Percentiles rank a stretch among this genome's conserved stretches.
These are phyloP conservation scores for Aphelenchoides bicaudatus DNA, from an alignment of 2,888 invertebrate species.

Conservation along the genomic window DNA sequence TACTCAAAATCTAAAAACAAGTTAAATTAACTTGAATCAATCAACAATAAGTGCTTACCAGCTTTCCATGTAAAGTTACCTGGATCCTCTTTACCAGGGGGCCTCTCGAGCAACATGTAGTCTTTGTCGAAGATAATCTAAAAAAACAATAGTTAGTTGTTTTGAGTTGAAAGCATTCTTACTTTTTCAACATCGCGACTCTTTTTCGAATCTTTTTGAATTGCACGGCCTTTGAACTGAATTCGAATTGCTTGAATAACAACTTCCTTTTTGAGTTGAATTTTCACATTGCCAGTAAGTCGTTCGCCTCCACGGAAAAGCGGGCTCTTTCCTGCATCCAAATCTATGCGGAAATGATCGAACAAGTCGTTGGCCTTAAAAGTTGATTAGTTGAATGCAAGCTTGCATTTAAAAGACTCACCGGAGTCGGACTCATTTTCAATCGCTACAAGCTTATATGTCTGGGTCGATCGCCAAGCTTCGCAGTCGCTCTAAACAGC, in stretches of 20 bases:
- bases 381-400: too few relatives aligned
- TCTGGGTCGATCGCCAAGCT: too few relatives aligned
- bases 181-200: constrained; percentile 30
- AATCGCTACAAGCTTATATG: too few relatives aligned
- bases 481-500: too few relatives aligned
- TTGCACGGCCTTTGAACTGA: constrained; percentile 42
- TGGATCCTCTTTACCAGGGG: constrained; percentile 55
- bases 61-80: constrained; percentile 58
- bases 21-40: not conserved
- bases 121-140: constrained; percentile 56
- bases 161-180: not conserved
- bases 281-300: constrained; percentile 33
- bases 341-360: constrained; percentile 35
- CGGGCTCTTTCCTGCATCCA: constrained; percentile 36
- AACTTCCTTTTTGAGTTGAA: constrained; percentile 33
- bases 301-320: constrained; percentile 44
- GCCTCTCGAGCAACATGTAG: constrained; percentile 56
- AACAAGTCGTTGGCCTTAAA: constrained; percentile 36
- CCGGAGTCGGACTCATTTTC: constrained; percentile 18
- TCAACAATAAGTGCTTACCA: constrained; percentile 34
- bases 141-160: constrained; percentile 14
- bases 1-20: constrained; percentile 31
- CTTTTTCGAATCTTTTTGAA: constrained; percentile 25
- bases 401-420: too few relatives aligned
- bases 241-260: constrained; percentile 38